Conservation (phyloP, 2,888 invertebrate species). For the Dolichomitus sp. region DNA sequence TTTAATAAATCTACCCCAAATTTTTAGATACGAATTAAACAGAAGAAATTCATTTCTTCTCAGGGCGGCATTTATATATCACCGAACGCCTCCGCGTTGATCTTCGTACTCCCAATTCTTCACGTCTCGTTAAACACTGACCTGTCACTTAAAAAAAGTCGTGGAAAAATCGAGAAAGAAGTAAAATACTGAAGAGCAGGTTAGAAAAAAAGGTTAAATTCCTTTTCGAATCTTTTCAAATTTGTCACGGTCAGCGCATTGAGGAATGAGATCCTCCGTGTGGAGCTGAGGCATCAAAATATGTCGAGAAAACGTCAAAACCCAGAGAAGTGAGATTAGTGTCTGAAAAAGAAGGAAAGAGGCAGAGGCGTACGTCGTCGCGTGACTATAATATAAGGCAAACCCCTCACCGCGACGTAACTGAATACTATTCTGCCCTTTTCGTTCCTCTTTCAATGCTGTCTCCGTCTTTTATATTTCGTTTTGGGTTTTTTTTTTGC, state of each 20-base stretch:
- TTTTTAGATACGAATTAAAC: too few relatives aligned
- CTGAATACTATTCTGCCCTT: slow-evolving; percentile 36
- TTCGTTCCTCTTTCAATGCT: not conserved
- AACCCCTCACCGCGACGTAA: slow-evolving; percentile 49
- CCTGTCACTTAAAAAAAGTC: not conserved
- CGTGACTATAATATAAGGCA: slow-evolving; percentile 18
- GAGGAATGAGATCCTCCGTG: slow-evolving; percentile 10
- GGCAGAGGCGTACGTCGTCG: not conserved
- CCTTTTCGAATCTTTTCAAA: slow-evolving; percentile 15
- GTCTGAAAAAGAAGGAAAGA: not conserved
- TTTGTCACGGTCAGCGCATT: slow-evolving; percentile 37
- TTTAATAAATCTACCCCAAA: too few relatives aligned
- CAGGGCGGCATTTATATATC: not conserved
- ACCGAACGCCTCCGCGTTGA: not conserved
- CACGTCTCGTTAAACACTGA: slow-evolving; percentile 7
- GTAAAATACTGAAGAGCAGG: not conserved
- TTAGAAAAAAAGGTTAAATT: not conserved
- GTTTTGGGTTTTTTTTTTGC: not conserved
- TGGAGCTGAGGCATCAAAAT: slow-evolving; percentile 56
- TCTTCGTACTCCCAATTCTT: not conserved
- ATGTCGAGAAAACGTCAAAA: slow-evolving; percentile 68
- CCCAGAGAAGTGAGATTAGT: slow-evolving; percentile 55
- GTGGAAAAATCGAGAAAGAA: not conserved
- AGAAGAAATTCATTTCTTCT: not conserved
- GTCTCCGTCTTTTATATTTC: slow-evolving; percentile 23